Evolutionary conservation across 1,140 invertebrate species (phyloP).

Genomic region (Panulirus ornatus): DNA sequence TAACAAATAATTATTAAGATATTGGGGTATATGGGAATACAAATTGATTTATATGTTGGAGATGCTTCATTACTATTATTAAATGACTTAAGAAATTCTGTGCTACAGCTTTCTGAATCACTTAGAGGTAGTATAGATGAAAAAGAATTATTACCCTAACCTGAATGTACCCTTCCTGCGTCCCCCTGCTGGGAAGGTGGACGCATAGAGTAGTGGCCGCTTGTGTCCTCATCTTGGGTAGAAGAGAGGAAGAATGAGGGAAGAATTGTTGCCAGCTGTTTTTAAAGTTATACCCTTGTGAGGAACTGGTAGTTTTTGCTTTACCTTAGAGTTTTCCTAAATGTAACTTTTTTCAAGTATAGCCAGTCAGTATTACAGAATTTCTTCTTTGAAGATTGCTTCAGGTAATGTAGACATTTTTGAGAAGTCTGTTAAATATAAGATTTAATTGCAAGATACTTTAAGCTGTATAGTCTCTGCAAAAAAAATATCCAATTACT

Average conservation of each 20-base stretch:
- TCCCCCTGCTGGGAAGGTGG: slow-evolving; percentile 69
- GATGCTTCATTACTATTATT: slow-evolving; percentile 5
- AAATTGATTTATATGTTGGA: neutral
- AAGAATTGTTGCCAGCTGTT: slow-evolving; percentile 7
- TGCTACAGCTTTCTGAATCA: slow-evolving; percentile 49
- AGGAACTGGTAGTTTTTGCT: neutral
- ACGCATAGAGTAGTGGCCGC: slow-evolving; percentile 51
- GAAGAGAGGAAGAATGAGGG: slow-evolving; percentile 24
- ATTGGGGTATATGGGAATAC: too few relatives aligned
- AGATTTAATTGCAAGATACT: neutral
- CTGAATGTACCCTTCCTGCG: slow-evolving; percentile 53
- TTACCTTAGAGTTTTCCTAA: neutral
- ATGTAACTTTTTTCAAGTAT: neutral
- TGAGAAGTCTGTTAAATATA: neutral
- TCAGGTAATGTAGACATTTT: neutral
- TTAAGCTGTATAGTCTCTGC: neutral
- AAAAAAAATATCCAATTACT: too few relatives aligned
- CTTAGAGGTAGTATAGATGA: slow-evolving; percentile 29
- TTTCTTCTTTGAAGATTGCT: neutral
- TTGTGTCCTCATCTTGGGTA: slow-evolving; percentile 41
- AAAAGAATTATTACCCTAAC: slow-evolving; percentile 19
- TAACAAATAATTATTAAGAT: too few relatives aligned
- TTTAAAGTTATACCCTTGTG: neutral
- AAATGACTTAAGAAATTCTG: neutral
- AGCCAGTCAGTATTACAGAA: neutral